Base-by-base conservation (phyloP, 2,888 invertebrate genomes). In the Mylabris sibirica region DNA sequence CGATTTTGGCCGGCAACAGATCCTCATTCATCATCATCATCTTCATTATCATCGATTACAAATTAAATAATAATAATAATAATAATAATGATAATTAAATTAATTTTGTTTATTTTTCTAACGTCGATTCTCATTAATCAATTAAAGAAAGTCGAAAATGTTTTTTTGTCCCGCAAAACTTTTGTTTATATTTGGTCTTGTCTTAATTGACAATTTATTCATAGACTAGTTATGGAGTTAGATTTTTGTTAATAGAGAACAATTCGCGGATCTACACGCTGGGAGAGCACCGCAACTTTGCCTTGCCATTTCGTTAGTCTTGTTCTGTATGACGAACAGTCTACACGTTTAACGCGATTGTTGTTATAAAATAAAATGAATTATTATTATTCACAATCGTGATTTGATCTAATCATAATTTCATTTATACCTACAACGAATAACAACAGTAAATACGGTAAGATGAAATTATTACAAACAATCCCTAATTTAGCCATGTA, bases 291-390 rank as follows among this genome's bases (percentile, higher is more conserved):
- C 69, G 74, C 74, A 70, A 72, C 65, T 71, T 71, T 63, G 62
- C 62, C 69, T 73, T 74, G 74, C 74, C 70, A 74, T 74, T 74
- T 74, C 66, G 74, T 72, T 71, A 71, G 71, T 71, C 69, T 69
- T 64, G 71, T 68, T 71, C 57, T 68, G 71, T 66, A 66, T 68
- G 71, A 66, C 68, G 70, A 72, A 64, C 68, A 69, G 60, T 66
- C 71, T 69, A 65, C 67, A 72, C 69, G 70, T 69, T 67, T 64
- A 67, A 64, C 64, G 66, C 69, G 65, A 66, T 69, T 67, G 68
- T 68, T 64, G 57, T 64, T 64, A 35, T 57, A 60, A 67, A 67
- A 65, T 65, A 67, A 35, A 30, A 60, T 35, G 26, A 11, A 34
- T 30, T 30, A 34, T 30, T 30, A 34, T 60, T 35, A 26, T 64